Conservation (phyloP, 1,140 invertebrate species). For the Drosophila saltans region DNA sequence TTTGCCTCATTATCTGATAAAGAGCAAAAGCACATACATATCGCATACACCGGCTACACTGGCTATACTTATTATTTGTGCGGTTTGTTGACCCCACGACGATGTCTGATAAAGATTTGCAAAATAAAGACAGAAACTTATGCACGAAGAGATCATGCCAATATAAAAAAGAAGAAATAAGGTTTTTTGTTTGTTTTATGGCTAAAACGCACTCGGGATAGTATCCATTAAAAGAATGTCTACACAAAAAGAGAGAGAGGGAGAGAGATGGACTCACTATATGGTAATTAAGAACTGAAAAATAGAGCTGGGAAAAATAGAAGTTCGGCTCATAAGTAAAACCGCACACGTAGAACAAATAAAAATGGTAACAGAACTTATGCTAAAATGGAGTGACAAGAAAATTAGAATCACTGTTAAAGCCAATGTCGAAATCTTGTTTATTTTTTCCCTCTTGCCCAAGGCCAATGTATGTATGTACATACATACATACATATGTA, state of each 20-base stretch:
- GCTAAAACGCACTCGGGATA: neutral
- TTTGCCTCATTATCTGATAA: slow-evolving; percentile 73
- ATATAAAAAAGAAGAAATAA: slow-evolving; percentile 46
- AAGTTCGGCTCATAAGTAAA: slow-evolving; percentile 67
- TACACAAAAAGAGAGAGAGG: slow-evolving; percentile 23
- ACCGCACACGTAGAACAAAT: slow-evolving; percentile 74
- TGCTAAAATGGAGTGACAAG: slow-evolving; percentile 31
- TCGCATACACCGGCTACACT: slow-evolving; percentile 15
- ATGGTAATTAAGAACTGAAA: slow-evolving; percentile 33
- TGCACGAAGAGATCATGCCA: slow-evolving; percentile 76
- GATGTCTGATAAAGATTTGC: slow-evolving; percentile 73
- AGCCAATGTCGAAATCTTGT: slow-evolving; percentile 14
- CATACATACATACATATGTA: neutral
- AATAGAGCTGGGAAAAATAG: neutral
- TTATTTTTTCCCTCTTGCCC: slow-evolving; percentile 25
- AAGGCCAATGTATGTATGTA: slow-evolving; percentile 57
- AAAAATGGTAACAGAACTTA: slow-evolving; percentile 75
- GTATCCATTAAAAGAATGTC: slow-evolving; percentile 22
- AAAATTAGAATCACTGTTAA: slow-evolving; percentile 3
- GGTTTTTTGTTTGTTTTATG: slow-evolving; percentile 26
- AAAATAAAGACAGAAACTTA: slow-evolving; percentile 56
- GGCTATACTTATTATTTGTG: slow-evolving; percentile 23
- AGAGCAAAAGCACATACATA: slow-evolving; percentile 12
- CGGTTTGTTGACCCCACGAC: slow-evolving; percentile 67
- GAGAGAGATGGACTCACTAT: slow-evolving; percentile 40